Evolutionary conservation across 2,797 vertebrate genomes (phyloP).

Genomic region (Lophotriccus pileatus): DNA sequence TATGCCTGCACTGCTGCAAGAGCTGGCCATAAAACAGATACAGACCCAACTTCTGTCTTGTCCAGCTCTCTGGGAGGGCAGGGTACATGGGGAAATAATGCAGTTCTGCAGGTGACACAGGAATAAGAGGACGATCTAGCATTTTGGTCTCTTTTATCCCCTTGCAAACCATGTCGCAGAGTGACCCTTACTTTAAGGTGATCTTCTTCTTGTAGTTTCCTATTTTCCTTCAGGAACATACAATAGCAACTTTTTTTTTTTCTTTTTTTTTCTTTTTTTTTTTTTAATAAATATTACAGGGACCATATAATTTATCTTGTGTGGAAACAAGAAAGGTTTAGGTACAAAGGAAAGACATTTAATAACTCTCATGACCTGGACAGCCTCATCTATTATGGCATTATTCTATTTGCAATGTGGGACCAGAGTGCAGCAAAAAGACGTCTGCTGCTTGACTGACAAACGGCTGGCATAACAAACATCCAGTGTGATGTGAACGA

Average conservation of each 20-base stretch:
- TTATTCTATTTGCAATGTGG: slow-evolving; percentile 20
- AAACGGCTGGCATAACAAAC: background rate
- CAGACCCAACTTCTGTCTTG: background rate
- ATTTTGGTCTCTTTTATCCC: background rate
- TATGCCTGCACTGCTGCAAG: background rate
- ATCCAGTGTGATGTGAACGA: background rate
- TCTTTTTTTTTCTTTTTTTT: too few species aligned
- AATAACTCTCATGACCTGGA: background rate
- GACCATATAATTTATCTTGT: background rate
- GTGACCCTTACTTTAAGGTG: background rate
- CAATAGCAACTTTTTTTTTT: background rate
- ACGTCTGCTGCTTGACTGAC: slow-evolving; percentile 6
- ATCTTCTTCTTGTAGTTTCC: background rate
- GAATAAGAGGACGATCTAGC: background rate
- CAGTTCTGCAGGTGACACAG: background rate
- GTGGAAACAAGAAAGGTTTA: background rate
- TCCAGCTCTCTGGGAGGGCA: background rate
- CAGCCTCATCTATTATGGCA: background rate
- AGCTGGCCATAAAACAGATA: background rate
- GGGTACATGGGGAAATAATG: rapidly evolving
- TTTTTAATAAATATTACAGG: background rate
- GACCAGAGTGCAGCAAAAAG: background rate
- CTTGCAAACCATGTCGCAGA: background rate
- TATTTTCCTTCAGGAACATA: background rate
- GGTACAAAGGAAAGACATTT: background rate